phyloP scores from a whole-genome alignment of 2,113 vertebrate species.

The Dascyllus trimaculatus region DNA sequence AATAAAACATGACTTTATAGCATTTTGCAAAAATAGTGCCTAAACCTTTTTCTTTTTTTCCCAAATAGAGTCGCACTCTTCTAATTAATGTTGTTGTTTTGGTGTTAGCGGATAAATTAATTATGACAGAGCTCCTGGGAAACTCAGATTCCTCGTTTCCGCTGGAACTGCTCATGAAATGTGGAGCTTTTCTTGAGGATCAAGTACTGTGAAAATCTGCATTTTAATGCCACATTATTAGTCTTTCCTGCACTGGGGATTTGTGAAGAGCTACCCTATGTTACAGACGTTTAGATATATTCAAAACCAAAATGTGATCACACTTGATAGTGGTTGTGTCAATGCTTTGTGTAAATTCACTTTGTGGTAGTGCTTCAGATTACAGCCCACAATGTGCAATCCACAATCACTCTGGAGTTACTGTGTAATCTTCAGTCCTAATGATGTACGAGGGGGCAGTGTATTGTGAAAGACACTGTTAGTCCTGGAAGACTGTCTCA shows the following conservation, averaged over 20 bases:
- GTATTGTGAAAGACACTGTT: too few species aligned
- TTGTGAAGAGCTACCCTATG: conserved; percentile 8
- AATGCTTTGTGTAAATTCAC: too few species aligned
- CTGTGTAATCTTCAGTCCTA: too few species aligned
- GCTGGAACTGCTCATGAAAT: conserved; percentile 43
- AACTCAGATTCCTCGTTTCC: conserved; percentile 38
- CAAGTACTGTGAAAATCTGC: conserved; percentile 39
- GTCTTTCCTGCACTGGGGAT: conserved; percentile 6
- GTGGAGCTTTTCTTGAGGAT: conserved; percentile 30
- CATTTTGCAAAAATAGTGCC: conserved; percentile 51
- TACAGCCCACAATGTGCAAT: too few species aligned
- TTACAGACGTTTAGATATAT: neutral
- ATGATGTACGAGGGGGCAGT: too few species aligned
- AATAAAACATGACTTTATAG: conserved; percentile 52
- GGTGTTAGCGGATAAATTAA: conserved; percentile 50
- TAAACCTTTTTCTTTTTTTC: conserved; percentile 37
- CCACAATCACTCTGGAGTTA: too few species aligned
- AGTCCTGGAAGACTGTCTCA: too few species aligned
- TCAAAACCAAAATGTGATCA: neutral
- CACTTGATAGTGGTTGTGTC: too few species aligned
- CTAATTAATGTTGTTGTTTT: conserved; percentile 66
- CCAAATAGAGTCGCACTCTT: conserved; percentile 20
- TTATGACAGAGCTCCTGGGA: conserved; percentile 63
- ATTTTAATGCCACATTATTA: conserved; percentile 50
- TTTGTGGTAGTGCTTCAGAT: too few species aligned